Base-by-base conservation (phyloP, 2,113 vertebrate species). In the Ornithorhynchus anatinus region DNA sequence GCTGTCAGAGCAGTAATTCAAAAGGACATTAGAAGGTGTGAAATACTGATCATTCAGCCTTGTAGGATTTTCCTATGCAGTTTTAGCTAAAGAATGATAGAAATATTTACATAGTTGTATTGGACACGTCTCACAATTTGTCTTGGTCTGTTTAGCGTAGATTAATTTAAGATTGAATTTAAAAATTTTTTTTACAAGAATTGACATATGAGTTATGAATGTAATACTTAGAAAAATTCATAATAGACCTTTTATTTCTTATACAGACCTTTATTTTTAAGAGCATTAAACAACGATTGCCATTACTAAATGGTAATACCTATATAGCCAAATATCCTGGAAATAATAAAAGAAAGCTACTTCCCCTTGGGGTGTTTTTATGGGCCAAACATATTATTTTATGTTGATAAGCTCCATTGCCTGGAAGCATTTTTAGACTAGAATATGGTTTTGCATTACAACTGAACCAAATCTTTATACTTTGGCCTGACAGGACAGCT, bases 91-190 rank as follows among this genome's bases (percentile, higher is more conserved):
- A 79, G 69, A 89, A 87, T n/a, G n/a, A n/a, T n/a, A n/a, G n/a
- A n/a, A n/a, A 79, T 86, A 89, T 75, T 52, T 80, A 60, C 77
- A 81, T n/a, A 71, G 77, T 84, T 84, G 72, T 84, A 84, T 84
- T 90, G 88, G 85, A 87, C 76, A 90, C 86, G 80, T 53, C 90
- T 91, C 88, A 91, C 88, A 85, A 85, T 85, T 69, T 82, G 74
- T 51, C 84, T 80, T 68, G 72, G 75, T 79, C 59, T 76, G 67
- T 56, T 80, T 72, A 75, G 57, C 72, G 51, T 81, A 85, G 86
- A 72, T 69, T 79, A 79, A 69, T 88, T 90, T 65, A 62, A 47
- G 82, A 57, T 77, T 83, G 58, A 68, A 79, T 84, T 71, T 76
- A n/a, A 84, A 85, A 89, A 89, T 69, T 77, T 72, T 63, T 63